Conservation (phyloP, 1,140 invertebrate species). For the Drosophila eugracilis region DNA sequence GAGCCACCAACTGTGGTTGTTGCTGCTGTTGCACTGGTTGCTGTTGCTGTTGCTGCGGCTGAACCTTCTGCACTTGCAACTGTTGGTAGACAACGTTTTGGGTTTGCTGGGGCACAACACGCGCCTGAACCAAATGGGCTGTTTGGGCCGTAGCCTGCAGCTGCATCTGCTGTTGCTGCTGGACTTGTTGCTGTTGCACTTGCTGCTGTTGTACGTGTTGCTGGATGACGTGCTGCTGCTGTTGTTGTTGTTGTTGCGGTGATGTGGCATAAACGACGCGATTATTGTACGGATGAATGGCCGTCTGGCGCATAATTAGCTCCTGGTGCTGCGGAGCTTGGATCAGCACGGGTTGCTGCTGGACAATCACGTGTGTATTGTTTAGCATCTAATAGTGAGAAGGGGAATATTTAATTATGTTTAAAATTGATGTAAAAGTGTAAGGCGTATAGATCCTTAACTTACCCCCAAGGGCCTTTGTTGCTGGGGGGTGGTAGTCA, state of each 20-base stretch:
- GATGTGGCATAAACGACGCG: slow-evolving; percentile 69
- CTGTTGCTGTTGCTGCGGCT: slow-evolving; percentile 37
- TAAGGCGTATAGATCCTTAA: not conserved
- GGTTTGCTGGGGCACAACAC: slow-evolving; percentile 66
- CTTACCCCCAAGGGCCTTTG: slow-evolving; percentile 66
- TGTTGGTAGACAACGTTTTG: slow-evolving; percentile 73
- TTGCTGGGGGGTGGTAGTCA: slow-evolving; percentile 64
- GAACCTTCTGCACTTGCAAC: slow-evolving; percentile 62
- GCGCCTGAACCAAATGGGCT: slow-evolving; percentile 65
- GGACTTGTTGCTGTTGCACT: slow-evolving; percentile 62
- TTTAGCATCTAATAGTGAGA: slow-evolving; percentile 52
- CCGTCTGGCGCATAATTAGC: slow-evolving; percentile 76
- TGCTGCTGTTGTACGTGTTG: slow-evolving; percentile 76
- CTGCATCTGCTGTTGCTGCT: slow-evolving; percentile 68
- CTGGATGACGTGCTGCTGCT: slow-evolving; percentile 63
- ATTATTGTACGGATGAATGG: slow-evolving; percentile 73
- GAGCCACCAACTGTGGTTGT: slow-evolving; percentile 36
- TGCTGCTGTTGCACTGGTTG: slow-evolving; percentile 33
- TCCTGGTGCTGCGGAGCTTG: slow-evolving; percentile 77
- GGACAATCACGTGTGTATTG: slow-evolving; percentile 79
- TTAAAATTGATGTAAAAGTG: not conserved
- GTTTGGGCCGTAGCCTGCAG: slow-evolving; percentile 68
- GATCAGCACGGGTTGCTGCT: slow-evolving; percentile 75
- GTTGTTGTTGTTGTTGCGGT: slow-evolving; percentile 67
- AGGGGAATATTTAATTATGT: not conserved